Evolutionary conservation across 2,888 invertebrate genomes (phyloP).

Genomic region (Dione juno): DNA sequence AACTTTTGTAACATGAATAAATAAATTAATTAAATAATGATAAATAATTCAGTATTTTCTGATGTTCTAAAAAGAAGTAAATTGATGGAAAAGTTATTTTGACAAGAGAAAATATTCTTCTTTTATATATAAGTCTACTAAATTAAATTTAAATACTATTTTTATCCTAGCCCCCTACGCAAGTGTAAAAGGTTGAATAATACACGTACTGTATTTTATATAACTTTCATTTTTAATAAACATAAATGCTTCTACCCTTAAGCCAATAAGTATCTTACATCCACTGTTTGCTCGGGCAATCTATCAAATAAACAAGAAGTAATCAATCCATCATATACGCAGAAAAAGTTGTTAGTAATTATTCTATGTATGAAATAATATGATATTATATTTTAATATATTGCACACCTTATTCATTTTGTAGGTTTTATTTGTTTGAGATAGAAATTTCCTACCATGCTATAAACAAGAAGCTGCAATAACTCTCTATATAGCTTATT

Average conservation of each 20-base stretch:
- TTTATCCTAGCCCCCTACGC: not conserved
- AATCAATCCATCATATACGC: constrained; percentile 14
- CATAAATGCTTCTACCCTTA: not conserved
- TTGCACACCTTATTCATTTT: too few relatives aligned
- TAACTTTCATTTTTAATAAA: not conserved
- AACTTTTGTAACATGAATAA: too few relatives aligned
- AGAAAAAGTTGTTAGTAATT: constrained; percentile 13
- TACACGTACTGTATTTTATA: not conserved
- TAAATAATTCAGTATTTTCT: too few relatives aligned
- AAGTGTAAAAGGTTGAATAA: not conserved
- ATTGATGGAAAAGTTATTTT: too few relatives aligned
- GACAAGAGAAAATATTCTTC: too few relatives aligned
- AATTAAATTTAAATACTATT: not conserved
- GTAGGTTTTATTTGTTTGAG: too few relatives aligned
- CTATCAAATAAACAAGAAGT: constrained; percentile 20
- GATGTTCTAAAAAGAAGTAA: too few relatives aligned
- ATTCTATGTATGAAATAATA: constrained; percentile 5
- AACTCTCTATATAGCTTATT: too few relatives aligned
- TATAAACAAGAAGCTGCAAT: too few relatives aligned
- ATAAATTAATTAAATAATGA: too few relatives aligned
- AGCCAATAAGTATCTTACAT: not conserved
- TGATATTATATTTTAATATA: not conserved
- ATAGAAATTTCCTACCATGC: too few relatives aligned
- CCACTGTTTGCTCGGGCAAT: constrained; percentile 4
- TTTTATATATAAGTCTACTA: not conserved